Conservation (phyloP, 30 jellyfish, hydroid and myxozoan species). For the Rhopilema esculentum region DNA sequence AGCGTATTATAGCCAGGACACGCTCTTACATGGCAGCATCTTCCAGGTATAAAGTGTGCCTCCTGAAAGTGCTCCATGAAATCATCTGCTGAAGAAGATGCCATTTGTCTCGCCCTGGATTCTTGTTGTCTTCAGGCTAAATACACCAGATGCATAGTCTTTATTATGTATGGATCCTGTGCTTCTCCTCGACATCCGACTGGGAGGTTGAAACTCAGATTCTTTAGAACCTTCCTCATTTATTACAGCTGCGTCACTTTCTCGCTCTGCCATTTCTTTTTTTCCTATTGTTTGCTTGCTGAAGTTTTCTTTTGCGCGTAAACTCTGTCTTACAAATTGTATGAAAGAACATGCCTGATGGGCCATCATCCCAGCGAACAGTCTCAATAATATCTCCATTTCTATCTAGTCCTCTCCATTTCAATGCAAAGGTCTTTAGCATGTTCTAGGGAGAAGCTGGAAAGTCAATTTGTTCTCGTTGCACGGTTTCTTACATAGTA, state of each 20-base stretch:
- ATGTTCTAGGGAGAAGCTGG: constrained; percentile 4
- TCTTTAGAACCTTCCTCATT: constrained; percentile 27
- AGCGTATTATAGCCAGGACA: constrained; percentile 25
- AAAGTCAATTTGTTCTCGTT: constrained; percentile 2
- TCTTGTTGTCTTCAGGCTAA: constrained; percentile 10
- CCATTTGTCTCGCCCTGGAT: constrained; percentile 37
- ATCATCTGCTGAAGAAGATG: constrained; percentile 36
- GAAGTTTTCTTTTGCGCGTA: constrained; percentile 14
- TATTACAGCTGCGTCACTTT: constrained; percentile 27
- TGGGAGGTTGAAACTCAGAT: constrained; percentile 36
- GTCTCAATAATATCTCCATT: constrained; percentile 17
- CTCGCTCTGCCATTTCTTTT: constrained; percentile 12
- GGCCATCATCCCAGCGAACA: constrained; percentile 20
- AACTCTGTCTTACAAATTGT: constrained; percentile 2
- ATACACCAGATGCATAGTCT: constrained; percentile 24
- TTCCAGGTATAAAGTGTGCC: constrained; percentile 38
- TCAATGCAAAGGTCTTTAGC: background rate
- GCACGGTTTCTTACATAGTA: constrained; percentile 21
- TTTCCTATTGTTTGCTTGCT: constrained; percentile 9
- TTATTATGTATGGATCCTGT: constrained; percentile 40
- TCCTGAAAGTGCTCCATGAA: constrained; percentile 21
- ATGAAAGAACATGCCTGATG: constrained; percentile 9
- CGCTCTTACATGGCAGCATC: constrained; percentile 39
- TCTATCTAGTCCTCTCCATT: constrained; percentile 30
- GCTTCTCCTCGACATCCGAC: constrained; percentile 39